Conservation (phyloP, 1,140 invertebrate genomes). For the Trigoniulus corallinus region DNA sequence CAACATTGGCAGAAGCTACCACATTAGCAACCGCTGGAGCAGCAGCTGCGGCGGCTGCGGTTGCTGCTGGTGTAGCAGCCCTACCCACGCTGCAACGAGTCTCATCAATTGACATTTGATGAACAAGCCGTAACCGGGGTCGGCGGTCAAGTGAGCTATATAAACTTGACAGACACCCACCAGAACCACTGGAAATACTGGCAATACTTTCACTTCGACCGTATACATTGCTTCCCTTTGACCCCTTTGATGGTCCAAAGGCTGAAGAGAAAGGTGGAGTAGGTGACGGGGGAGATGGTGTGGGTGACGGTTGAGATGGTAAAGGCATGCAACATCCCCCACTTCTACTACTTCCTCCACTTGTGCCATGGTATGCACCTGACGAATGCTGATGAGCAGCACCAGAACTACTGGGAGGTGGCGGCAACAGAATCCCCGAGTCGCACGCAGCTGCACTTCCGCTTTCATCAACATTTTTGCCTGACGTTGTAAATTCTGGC, state of each 20-base stretch:
- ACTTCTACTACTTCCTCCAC: neutral
- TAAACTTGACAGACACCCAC: constrained; percentile 11
- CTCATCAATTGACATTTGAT: constrained; percentile 17
- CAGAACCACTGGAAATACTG: neutral
- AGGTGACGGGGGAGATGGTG: neutral
- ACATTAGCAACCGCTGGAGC: constrained; percentile 9
- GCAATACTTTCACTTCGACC: constrained; percentile 3
- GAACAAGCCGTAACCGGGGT: constrained; percentile 14
- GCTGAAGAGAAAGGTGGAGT: neutral
- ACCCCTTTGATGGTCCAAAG: neutral
- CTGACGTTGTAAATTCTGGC: no score
- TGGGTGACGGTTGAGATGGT: neutral
- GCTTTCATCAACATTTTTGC: no score
- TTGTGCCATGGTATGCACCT: neutral
- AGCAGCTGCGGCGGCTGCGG: constrained; percentile 8
- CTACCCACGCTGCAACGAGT: constrained; percentile 11
- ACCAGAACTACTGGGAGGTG: no score
- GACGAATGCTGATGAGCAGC: no score
- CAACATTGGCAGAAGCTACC: neutral
- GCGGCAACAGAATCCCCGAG: no score
- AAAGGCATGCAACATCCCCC: neutral
- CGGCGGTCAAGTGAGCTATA: constrained; percentile 14
- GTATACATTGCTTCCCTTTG: neutral
- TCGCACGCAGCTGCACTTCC: no score
- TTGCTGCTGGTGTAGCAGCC: constrained; percentile 10